Evolutionary conservation across 2,797 vertebrate species (phyloP).

Genomic region (Mergus octosetaceus): DNA sequence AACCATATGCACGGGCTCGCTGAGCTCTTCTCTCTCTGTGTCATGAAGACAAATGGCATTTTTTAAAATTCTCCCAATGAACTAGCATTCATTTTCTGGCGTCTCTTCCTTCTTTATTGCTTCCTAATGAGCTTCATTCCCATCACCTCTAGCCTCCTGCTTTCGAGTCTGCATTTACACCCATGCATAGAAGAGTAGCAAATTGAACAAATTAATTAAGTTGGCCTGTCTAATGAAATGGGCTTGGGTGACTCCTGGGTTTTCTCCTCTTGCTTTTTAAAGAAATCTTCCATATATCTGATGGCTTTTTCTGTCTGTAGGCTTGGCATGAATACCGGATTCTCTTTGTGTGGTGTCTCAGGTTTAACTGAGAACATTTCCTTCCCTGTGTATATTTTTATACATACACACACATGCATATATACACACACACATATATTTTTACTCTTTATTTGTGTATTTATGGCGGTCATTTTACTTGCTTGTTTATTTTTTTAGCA

Average conservation of each 20-base stretch:
- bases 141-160: slow-evolving; percentile 33
- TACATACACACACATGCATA: no score
- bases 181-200: neutral
- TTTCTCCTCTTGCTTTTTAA: slow-evolving; percentile 22
- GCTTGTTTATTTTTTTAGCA: slow-evolving; percentile 33
- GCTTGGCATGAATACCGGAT: neutral
- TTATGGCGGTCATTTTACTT: neutral
- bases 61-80: slow-evolving; percentile 54
- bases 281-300: neutral
- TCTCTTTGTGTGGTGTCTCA: neutral
- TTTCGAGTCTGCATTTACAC: slow-evolving; percentile 28
- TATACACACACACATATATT: neutral
- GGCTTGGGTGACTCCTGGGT: neutral
- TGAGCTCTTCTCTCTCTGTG: slow-evolving; percentile 55
- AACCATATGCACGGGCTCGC: slow-evolving; percentile 44
- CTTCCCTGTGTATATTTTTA: neutral
- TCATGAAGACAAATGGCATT: slow-evolving; percentile 77
- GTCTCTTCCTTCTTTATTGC: slow-evolving; percentile 50
- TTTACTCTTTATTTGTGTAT: slow-evolving; percentile 34
- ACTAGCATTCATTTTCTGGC: slow-evolving; percentile 54
- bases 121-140: slow-evolving; percentile 72
- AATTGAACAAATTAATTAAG: slow-evolving; percentile 40
- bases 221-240: slow-evolving; percentile 5
- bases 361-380: slow-evolving; percentile 19
- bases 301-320: neutral